phyloP scores from a whole-genome alignment of 2,888 invertebrate species.

The Acronicta alni region DNA sequence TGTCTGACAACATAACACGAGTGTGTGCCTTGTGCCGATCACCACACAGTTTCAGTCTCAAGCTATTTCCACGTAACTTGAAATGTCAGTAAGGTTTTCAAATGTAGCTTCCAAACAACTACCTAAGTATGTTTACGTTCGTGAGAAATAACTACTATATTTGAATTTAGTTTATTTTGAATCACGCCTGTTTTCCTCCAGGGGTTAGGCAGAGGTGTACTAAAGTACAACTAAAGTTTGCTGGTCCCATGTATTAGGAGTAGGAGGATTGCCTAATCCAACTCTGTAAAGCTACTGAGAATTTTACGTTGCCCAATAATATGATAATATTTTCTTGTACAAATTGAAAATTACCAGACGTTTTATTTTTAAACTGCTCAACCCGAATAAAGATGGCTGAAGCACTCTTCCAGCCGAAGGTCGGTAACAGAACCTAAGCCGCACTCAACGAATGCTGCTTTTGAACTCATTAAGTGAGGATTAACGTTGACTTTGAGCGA shows the following conservation, averaged over 20 bases:
- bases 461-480: conserved; percentile 85
- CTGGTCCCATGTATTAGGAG: too few relatives aligned
- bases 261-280: too few relatives aligned
- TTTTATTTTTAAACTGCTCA: conserved; percentile 28
- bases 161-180: too few relatives aligned
- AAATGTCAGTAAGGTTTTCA: conserved; percentile 42
- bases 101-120: conserved; percentile 41
- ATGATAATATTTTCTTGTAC: conserved; percentile 6
- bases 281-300: too few relatives aligned
- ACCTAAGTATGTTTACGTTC: conserved; percentile 11
- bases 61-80: conserved; percentile 34
- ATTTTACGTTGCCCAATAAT: not conserved
- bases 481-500: conserved; percentile 85
- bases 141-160: conserved; percentile 5
- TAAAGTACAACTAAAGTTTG: too few relatives aligned
- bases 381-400: conserved; percentile 37
- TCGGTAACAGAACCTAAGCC: conserved; percentile 64
- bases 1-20: conserved; percentile 49
- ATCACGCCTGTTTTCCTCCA: too few relatives aligned
- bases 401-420: conserved; percentile 43
- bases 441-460: conserved; percentile 78
- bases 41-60: conserved; percentile 30
- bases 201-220: too few relatives aligned
- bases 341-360: conserved; percentile 13
- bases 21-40: conserved; percentile 45